Evolutionary conservation across 2,797 vertebrate genomes (phyloP), one percentile per base, ranked within the genome.

Genomic region (Adelosebastes latens): DNA sequence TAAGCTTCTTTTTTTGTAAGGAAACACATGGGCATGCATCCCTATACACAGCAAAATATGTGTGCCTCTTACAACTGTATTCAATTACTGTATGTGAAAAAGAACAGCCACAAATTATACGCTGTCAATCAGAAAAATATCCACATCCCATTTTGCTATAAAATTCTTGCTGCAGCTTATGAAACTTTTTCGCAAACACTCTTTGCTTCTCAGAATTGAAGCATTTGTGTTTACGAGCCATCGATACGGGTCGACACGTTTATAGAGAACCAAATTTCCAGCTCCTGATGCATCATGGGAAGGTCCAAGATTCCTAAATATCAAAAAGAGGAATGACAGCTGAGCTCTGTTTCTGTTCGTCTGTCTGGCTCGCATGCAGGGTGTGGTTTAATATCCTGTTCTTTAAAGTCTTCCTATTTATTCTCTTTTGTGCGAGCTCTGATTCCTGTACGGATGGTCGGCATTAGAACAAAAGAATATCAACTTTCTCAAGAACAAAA

Each of bases 371-470:
- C 83, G 27, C 79, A 81, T 72, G 72, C 18, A 91, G 94, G 94
- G 93, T 94, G 93, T 87, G 88, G 94, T 95, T 95, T 94, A 92
- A 96, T 95, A 95, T 95, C 92, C 93, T 94, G 90, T 87, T 86
- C 29, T 83, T 73, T 70, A 59, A 69, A 67, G n/a, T 85, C 80
- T 86, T 80, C 65, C 70, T 62, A 22, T 87, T 86, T 62, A 22
- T 86, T 86, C 79, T 83, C 49, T 80, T 31, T 49, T 61, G 12
- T 58, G 49, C 63, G 20, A 58, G 71, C 71, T 76, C 67, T 60
- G 29, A 91, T 81, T 90, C 72, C 72, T 58, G 75, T 59, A 73
- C 56, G 27, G 73, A 86, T 79, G 80, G 83, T 81, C 24, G 64
- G 62, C 72, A 71, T 65, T 36, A 27, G 31, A 85, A 70, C 22